These are phyloP conservation scores for Fistularia tabacaria DNA, from an alignment of 2,797 vertebrate genomes.

Conservation along the genomic window DNA sequence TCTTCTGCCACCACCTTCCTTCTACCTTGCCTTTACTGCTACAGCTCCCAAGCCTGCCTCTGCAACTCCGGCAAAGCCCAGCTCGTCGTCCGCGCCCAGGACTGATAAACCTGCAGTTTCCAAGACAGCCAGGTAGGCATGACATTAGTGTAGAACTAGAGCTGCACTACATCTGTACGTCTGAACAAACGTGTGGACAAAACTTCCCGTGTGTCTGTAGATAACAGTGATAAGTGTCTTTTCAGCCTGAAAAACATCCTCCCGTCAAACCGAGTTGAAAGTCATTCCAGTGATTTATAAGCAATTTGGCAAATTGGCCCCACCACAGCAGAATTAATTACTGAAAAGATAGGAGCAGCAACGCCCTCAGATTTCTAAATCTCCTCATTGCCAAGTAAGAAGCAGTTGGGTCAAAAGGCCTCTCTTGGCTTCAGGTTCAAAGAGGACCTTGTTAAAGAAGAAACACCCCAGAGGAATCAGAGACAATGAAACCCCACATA, in stretches of 20 bases:
- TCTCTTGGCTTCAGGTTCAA: slow-evolving; percentile 53
- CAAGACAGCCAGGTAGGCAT: slow-evolving; percentile 75
- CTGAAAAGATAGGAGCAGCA: slow-evolving; percentile 2
- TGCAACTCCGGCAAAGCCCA: slow-evolving; percentile 53
- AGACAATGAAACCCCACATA: slow-evolving; percentile 51
- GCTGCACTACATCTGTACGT: not conserved
- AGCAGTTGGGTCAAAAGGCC: slow-evolving; percentile 28
- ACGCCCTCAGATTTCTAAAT: slow-evolving; percentile 10
- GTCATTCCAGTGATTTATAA: not conserved
- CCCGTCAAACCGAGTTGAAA: slow-evolving; percentile 15
- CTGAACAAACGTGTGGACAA: not conserved
- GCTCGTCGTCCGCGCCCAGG: slow-evolving; percentile 58
- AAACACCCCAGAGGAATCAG: slow-evolving; percentile 30
- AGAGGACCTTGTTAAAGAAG: slow-evolving; percentile 41
- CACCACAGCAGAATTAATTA: slow-evolving; percentile 9
- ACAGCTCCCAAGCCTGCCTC: slow-evolving; percentile 43
- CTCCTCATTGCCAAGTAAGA: slow-evolving; percentile 18
- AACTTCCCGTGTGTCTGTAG: slow-evolving; percentile 15
- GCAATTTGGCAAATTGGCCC: not conserved
- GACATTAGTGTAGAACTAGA: slow-evolving; percentile 22
- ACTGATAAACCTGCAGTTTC: slow-evolving; percentile 59
- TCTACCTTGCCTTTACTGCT: slow-evolving; percentile 1
- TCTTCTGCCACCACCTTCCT: not conserved
- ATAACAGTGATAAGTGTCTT: slow-evolving; percentile 13
- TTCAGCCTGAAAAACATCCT: slow-evolving; percentile 3